Percentiles rank a stretch among this genome's conserved stretches.
These are phyloP conservation scores for Globodera ellingtonae DNA, from an alignment of 1,140 invertebrate genomes.

Conservation along the genomic window DNA sequence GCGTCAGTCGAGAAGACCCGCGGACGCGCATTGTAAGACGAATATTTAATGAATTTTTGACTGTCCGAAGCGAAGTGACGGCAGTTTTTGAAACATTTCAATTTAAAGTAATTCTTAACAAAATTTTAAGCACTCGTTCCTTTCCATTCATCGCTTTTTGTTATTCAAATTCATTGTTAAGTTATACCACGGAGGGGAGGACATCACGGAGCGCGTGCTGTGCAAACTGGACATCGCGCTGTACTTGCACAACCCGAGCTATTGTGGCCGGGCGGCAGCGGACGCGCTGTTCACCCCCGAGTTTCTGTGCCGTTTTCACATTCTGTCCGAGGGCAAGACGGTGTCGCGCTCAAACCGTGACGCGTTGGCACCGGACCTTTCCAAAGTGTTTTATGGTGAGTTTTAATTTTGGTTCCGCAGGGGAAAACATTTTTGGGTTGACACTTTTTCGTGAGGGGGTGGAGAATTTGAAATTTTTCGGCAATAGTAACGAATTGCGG, in stretches of 20 bases:
- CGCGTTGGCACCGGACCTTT: neutral
- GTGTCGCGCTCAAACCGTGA: neutral
- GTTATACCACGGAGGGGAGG: neutral
- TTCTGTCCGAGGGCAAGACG: neutral
- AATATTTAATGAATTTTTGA: too few species aligned
- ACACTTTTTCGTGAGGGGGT: too few species aligned
- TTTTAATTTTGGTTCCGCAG: too few species aligned
- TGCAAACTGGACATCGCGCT: neutral
- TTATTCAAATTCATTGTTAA: neutral
- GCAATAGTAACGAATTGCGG: too few species aligned
- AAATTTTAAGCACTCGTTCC: too few species aligned
- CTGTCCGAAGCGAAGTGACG: too few species aligned
- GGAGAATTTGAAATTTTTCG: too few species aligned
- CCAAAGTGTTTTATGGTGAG: constrained; percentile 4
- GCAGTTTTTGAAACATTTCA: too few species aligned
- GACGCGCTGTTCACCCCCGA: constrained; percentile 11
- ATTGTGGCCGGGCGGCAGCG: constrained; percentile 3
- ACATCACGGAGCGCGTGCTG: constrained; percentile 11
- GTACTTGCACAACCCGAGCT: constrained; percentile 2
- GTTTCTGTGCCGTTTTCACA: constrained; percentile 6
- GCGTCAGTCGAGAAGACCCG: neutral
- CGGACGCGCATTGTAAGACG: neutral
- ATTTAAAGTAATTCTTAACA: too few species aligned
- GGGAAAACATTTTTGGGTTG: too few species aligned
- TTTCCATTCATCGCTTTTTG: neutral